Evolutionary conservation across 2,888 invertebrate species (phyloP), one percentile per base, ranked within the genome.

Genomic region (Graphium colonna): DNA sequence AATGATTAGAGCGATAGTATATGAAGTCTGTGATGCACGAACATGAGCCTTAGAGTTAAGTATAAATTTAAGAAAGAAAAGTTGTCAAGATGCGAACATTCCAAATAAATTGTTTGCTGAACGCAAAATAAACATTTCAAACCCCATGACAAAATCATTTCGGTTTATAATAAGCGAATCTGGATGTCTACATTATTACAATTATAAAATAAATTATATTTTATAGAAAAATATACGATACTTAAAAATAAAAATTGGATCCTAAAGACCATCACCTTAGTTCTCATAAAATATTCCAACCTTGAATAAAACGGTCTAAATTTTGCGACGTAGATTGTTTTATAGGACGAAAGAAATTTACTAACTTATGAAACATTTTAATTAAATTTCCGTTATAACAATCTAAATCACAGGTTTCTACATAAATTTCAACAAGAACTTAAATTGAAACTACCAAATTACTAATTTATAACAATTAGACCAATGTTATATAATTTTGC

Each of bases 61-160:
- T 62, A 71, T 71, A 71, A 75, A 52, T 58, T 68, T 68, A 73
- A 71, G 71, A 81, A 84, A 87, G 77, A 82, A 83, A 86, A 89
- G 87, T 87, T 87, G 89, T 89, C 89, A 89, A 89, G 89, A 89
- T 89, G 89, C 89, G 87, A 83, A 87, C 87, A 87, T 88, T 87
- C 88, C 82, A 82, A 82, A 81, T 75, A 72, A 82, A 73, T 73
- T 73, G 63, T 63, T 73, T 71, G 70, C 73, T 71, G 70, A 75
- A 77, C 73, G 78, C 76, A 82, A 87, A 77, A 77, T 76, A 84
- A 84, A 82, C 77, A 82, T 48, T 69, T 88, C 89, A 89, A 89
- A 89, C 89, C 89, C 89, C 89, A 89, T 88, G 66, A 87, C 88
- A 89, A 79, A 68, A 70, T 50, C 45, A 50, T 63, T 68, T 71